Conservation (phyloP, 1,140 invertebrate species). For the Dryas iulia region DNA sequence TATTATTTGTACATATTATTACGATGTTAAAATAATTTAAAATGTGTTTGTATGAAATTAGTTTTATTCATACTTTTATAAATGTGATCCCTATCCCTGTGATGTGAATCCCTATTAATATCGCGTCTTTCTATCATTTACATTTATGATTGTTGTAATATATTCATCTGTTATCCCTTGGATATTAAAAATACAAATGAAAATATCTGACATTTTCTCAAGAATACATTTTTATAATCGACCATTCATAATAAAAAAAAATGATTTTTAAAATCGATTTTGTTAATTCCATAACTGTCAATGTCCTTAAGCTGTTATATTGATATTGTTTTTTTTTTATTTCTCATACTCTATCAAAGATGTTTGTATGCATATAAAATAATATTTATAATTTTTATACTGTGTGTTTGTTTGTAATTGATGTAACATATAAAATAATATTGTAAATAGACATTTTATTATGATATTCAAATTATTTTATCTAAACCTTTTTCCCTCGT, state of each 20-base stretch:
- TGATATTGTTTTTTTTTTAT: not conserved
- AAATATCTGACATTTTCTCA: too few relatives aligned
- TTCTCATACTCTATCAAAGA: not conserved
- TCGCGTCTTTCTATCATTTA: too few relatives aligned
- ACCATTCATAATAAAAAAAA: too few relatives aligned
- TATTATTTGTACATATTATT: not conserved
- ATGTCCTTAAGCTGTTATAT: not conserved
- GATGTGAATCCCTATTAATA: not conserved
- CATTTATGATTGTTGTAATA: too few relatives aligned
- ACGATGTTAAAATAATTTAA: not conserved
- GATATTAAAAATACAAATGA: too few relatives aligned
- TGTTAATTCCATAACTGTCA: not conserved
- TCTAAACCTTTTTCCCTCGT: not conserved
- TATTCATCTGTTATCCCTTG: too few relatives aligned
- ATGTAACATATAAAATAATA: not conserved
- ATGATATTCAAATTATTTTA: not conserved
- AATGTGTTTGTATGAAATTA: not conserved
- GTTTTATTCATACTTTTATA: not conserved
- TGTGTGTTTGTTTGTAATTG: not conserved
- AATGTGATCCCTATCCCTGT: too few relatives aligned
- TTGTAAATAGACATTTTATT: not conserved
- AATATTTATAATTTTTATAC: not conserved
- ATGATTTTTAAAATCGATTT: too few relatives aligned
- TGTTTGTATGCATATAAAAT: not conserved
- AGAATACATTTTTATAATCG: too few relatives aligned